Evolutionary conservation across 2,888 invertebrate species (phyloP), one percentile per base, ranked within the genome.

Genomic region (Spisula solida): DNA sequence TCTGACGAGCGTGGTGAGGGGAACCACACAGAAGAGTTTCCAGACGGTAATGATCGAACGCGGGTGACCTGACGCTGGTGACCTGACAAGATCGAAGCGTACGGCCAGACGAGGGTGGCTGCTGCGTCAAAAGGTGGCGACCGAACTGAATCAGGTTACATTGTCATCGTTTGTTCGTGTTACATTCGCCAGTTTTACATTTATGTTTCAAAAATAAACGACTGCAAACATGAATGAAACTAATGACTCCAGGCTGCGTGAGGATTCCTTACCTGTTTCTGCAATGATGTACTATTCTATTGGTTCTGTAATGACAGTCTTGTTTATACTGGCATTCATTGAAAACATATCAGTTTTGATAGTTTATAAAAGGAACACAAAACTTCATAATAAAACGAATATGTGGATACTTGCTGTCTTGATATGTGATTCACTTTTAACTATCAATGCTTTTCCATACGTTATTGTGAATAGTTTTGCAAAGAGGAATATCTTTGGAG

Each of bases 391-490:
- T 4, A 86, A 82, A 60, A 87, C 90, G 5, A 90, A 90, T 31
- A 48, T 70, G 20, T 90, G 90, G 90, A 85, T 90, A 10, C 51
- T 90, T 12, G 66, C 90, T 16, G 82, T 90, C 1, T 79, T 90
- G 12, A 48, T 82, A 8, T 88, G 88, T 60, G 90, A 90, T 87
- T 60, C 87, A 56, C 51, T 90, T 25, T 87, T 90, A 41, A 87
- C 88, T 14, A 25, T 90, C 18, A 90, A 88, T 29, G 88, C 90
- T 0, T 90, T 90, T 85, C 90, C 90, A 6, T 82, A 88, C 14
- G 79, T 90, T 6, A 87, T 88, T 18, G 56, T 87, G 0, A 60
- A 86, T 0, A 88, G 90, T 80, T 90, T 90, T 88, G 86, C 90
- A 18, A 55, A 85, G 41, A 70, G 75, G 34, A 87, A 80, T 55